These are phyloP conservation scores for Stegana nigrithorax DNA, from an alignment of 2,888 invertebrate species.

Conservation along the genomic window DNA sequence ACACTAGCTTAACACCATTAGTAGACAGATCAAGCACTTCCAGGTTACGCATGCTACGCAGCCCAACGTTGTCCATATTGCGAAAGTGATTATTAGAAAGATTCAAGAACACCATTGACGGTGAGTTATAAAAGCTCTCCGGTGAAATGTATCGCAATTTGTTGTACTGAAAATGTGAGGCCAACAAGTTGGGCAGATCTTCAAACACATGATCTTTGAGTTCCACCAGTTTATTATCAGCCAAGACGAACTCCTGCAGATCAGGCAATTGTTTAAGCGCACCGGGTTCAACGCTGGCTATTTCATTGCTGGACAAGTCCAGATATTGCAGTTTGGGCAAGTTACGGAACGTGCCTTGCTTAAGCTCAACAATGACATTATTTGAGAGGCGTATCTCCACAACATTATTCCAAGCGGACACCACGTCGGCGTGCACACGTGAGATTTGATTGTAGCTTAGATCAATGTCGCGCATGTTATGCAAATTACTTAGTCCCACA, in stretches of 20 bases:
- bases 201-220: conserved; percentile 82
- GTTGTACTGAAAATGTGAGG: conserved; percentile 84
- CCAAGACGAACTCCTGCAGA: conserved; percentile 77
- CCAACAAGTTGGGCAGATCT: conserved; percentile 75
- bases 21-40: conserved; percentile 88
- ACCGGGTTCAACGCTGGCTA: conserved; percentile 79
- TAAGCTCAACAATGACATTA: conserved; percentile 79
- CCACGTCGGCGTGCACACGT: conserved; percentile 76
- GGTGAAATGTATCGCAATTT: conserved; percentile 78
- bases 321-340: conserved; percentile 79
- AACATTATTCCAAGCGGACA: conserved; percentile 78
- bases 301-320: conserved; percentile 84
- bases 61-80: conserved; percentile 80
- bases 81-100: conserved; percentile 84
- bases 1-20: conserved; percentile 79
- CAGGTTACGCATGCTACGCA: conserved; percentile 79
- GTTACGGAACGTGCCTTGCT: conserved; percentile 79
- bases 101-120: conserved; percentile 84
- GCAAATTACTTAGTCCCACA: conserved; percentile 76
- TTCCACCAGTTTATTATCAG: conserved; percentile 79
- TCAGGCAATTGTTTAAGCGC: conserved; percentile 79
- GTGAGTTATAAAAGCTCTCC: conserved; percentile 82
- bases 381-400: conserved; percentile 79
- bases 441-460: conserved; percentile 83
- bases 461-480: conserved; percentile 79